Conservation (phyloP, 2,113 vertebrate species). For the Talpa occidentalis region DNA sequence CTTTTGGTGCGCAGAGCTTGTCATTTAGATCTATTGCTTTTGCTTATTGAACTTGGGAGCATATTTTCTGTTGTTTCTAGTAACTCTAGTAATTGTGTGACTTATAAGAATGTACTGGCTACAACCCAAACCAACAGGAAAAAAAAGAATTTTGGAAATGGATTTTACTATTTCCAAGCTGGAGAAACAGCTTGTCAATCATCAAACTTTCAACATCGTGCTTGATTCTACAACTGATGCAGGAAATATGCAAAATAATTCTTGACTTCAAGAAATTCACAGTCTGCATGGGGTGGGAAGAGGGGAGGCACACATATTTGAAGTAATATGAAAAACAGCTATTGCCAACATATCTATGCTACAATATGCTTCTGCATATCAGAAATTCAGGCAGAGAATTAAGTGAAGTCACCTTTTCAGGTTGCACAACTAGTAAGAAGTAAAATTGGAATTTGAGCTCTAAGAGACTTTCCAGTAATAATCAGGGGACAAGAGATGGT, state of each 20-base stretch:
- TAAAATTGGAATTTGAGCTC: neutral
- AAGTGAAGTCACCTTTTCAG: neutral
- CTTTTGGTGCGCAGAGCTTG: neutral
- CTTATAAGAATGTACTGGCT: neutral
- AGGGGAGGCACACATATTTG: neutral
- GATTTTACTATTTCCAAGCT: neutral
- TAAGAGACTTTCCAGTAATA: neutral
- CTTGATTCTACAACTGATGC: neutral
- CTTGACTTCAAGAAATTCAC: neutral
- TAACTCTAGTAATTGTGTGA: neutral
- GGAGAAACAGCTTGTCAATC: conserved; percentile 1
- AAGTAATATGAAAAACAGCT: neutral
- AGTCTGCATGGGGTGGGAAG: neutral
- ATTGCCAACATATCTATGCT: neutral
- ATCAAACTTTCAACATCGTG: neutral
- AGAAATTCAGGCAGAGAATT: neutral
- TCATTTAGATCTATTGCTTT: conserved; percentile 55
- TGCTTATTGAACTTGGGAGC: conserved; percentile 51
- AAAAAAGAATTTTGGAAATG: neutral
- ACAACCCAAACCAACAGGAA: neutral
- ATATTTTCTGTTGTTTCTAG: conserved; percentile 6
- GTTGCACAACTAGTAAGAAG: neutral
- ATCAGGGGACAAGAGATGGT: neutral
- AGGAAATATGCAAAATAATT: neutral
- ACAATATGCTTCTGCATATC: neutral